Conservation (phyloP, 2,113 vertebrate genomes). For the Struthidea cinerea region DNA sequence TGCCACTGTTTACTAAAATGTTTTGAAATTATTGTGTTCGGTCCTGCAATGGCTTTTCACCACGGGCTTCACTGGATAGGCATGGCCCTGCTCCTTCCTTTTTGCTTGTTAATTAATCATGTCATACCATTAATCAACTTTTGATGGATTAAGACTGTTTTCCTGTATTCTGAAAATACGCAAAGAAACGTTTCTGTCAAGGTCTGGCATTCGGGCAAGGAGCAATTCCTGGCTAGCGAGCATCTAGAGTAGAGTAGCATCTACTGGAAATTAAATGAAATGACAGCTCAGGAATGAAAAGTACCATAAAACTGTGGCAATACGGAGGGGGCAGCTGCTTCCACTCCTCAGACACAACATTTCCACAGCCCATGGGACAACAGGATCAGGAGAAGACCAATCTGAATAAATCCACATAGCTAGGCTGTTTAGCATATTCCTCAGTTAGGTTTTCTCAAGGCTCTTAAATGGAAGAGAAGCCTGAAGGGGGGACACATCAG, state of each 20-base stretch:
- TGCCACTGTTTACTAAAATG: neutral
- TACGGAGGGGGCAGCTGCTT: neutral
- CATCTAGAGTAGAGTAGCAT: neutral
- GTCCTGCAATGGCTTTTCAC: neutral
- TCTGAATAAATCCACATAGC: neutral
- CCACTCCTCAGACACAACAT: neutral
- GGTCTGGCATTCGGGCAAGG: neutral
- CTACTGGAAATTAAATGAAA: constrained; percentile 5
- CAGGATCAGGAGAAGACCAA: fast-evolving
- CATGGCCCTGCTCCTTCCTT: neutral
- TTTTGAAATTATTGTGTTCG: neutral
- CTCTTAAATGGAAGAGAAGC: neutral
- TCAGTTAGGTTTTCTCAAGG: neutral
- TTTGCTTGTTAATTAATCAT: neutral
- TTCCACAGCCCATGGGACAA: neutral
- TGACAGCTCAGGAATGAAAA: neutral
- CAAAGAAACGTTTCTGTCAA: neutral
- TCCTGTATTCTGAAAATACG: neutral
- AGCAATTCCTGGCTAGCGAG: neutral
- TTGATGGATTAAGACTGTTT: neutral
- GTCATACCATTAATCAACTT: neutral
- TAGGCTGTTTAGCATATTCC: neutral
- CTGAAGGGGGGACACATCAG: neutral
- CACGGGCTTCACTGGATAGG: neutral
- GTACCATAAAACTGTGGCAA: neutral